Base-by-base conservation (phyloP, 2,888 invertebrate species). In the Chorisops tibialis region DNA sequence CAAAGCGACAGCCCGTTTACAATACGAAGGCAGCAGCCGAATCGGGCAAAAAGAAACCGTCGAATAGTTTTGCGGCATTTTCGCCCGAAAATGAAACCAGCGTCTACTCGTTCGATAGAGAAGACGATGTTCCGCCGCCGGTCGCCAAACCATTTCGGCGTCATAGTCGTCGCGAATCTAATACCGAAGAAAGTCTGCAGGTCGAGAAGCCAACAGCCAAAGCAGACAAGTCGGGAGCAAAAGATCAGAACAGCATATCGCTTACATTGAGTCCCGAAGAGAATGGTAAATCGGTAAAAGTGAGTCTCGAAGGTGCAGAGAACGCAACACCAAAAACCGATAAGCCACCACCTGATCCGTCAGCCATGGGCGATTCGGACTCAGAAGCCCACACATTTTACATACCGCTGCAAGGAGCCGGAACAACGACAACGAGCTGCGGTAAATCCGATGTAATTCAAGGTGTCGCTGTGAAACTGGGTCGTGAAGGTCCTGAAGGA, bases 21-120 rank as follows among this genome's bases (percentile, higher is more conserved):
- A 81, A 79, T 66, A 79, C 80, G 6, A 85, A 83, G 66, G 79
- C 81, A 56, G 79, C 81, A 65, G 79, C 81, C 50, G 79, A 73
- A 4, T 70, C 75, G 21, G 80, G 80, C 58, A 64, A 43, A 12
- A 64, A 64, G 43, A 37, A 58, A 4, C 9, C 47, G 11, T 35
- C 56, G n/a, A 59, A 65, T 37, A 65, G 66, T 11, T 72, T 72
- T 52, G 69, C 69, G 11, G 86, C 87, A 0, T 87, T 87, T 73
- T 86, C 85, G 0, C 84, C 84, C 0, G 85, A 85, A 67, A 86
- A 87, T 70, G 87, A 87, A 71, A 85, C 85, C 63, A 87, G 87
- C 63, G 84, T 87, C 14, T 87, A 88, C 69, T 87, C 87, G 2
- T 88, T 88, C 71, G 86, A 87, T 67, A 85, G 85, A 65, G 86